Conservation (phyloP, 2,888 invertebrate genomes). For the Drosophila parthenogenetica region DNA sequence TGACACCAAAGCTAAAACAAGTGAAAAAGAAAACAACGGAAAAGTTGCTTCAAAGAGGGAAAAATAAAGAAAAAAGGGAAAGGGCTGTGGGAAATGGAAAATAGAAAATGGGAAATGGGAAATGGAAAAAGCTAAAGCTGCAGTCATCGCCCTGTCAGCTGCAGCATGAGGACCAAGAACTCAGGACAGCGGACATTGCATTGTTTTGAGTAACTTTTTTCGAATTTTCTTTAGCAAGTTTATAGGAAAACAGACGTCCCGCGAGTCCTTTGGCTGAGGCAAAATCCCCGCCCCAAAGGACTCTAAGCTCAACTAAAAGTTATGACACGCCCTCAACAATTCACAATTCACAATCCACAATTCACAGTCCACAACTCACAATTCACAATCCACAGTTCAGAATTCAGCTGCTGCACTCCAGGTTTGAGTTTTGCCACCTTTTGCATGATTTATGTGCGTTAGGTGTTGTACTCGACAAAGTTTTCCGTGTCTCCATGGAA, state of each 20-base stretch:
- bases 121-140: constrained; percentile 25
- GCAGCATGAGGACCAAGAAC: constrained; percentile 36
- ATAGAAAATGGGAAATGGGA: too few relatives aligned
- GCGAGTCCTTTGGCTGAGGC: constrained; percentile 50
- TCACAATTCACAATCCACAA: neutral
- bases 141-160: constrained; percentile 66
- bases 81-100: neutral
- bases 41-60: constrained; percentile 51
- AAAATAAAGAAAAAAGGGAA: neutral
- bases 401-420: constrained; percentile 38
- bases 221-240: constrained; percentile 49
- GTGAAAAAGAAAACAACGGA: constrained; percentile 15
- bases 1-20: constrained; percentile 76
- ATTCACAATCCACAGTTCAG: neutral
- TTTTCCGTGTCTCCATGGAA: constrained; percentile 36
- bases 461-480: constrained; percentile 63
- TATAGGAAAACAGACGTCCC: constrained; percentile 42
- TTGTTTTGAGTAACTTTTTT: constrained; percentile 38
- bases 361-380: neutral
- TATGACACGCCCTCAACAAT: constrained; percentile 65
- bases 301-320: constrained; percentile 56
- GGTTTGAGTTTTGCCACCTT: constrained; percentile 61
- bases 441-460: constrained; percentile 77
- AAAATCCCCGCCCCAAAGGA: constrained; percentile 37
- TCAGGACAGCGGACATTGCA: constrained; percentile 26